Conservation (phyloP, 2,888 invertebrate species). For the Desoria tigrina region DNA sequence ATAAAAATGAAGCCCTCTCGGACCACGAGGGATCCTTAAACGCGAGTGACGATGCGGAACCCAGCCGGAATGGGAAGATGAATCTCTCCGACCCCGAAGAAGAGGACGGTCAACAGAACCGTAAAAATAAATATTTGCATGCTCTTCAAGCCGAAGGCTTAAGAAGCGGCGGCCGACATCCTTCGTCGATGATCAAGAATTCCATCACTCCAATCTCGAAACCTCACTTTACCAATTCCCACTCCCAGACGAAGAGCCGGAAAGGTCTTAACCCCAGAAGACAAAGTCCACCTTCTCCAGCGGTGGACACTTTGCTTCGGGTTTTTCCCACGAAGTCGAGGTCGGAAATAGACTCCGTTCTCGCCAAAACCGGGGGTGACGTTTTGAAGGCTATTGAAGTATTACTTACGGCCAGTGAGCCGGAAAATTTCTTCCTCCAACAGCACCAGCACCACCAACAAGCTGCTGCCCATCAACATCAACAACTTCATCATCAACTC, state of each 20-base stretch:
- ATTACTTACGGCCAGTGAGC: constrained; percentile 58
- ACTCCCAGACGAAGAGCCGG: constrained; percentile 33
- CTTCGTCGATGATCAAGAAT: constrained; percentile 46
- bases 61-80: constrained; percentile 22
- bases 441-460: constrained; percentile 33
- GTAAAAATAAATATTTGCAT: constrained; percentile 48
- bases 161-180: constrained; percentile 44
- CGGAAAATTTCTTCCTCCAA: constrained; percentile 36
- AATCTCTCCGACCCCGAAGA: constrained; percentile 33
- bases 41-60: neutral
- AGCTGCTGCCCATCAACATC: constrained; percentile 20
- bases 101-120: constrained; percentile 28
- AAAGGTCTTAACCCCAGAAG: constrained; percentile 13
- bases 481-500: constrained; percentile 34
- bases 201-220: constrained; percentile 11
- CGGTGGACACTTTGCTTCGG: constrained; percentile 82
- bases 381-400: constrained; percentile 91
- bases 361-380: constrained; percentile 83
- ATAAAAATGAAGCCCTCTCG: constrained; percentile 7
- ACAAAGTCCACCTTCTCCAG: constrained; percentile 38
- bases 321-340: constrained; percentile 87
- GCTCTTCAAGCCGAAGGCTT: constrained; percentile 48
- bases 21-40: neutral
- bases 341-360: constrained; percentile 79
- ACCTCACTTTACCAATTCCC: constrained; percentile 15